Conservation (phyloP, 2,113 vertebrate genomes). For the Malurus alboscapulatus region DNA sequence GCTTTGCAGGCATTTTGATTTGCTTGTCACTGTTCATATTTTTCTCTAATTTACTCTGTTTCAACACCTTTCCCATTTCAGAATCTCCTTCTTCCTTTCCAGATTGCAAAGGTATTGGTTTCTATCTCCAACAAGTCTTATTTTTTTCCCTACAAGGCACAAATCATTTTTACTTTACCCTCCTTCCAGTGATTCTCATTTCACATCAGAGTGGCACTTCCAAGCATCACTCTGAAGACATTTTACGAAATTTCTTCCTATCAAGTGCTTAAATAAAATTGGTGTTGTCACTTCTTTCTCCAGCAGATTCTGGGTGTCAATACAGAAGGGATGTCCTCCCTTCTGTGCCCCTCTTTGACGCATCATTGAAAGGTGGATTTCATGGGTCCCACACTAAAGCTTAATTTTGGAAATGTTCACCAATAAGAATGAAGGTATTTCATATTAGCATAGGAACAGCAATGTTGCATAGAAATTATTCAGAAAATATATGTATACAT, state of each 20-base stretch:
- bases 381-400: not conserved
- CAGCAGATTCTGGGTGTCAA: not conserved
- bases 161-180: not conserved
- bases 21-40: not conserved
- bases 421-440: not conserved
- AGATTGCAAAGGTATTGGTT: not conserved
- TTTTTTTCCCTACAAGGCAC: not conserved
- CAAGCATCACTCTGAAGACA: not conserved
- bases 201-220: not conserved
- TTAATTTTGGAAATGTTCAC: not conserved
- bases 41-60: not conserved
- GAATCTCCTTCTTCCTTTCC: not conserved
- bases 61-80: not conserved
- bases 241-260: not conserved
- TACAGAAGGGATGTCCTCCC: not conserved
- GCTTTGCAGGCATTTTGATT: not conserved
- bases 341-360: fast-evolving
- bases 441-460: not conserved
- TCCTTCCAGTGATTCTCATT: not conserved
- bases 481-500: not conserved
- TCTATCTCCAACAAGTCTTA: not conserved
- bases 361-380: not conserved
- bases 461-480: not conserved
- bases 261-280: not conserved
- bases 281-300: not conserved